Conservation (phyloP, 2,888 invertebrate genomes). For the Drosophila stalkeri region DNA sequence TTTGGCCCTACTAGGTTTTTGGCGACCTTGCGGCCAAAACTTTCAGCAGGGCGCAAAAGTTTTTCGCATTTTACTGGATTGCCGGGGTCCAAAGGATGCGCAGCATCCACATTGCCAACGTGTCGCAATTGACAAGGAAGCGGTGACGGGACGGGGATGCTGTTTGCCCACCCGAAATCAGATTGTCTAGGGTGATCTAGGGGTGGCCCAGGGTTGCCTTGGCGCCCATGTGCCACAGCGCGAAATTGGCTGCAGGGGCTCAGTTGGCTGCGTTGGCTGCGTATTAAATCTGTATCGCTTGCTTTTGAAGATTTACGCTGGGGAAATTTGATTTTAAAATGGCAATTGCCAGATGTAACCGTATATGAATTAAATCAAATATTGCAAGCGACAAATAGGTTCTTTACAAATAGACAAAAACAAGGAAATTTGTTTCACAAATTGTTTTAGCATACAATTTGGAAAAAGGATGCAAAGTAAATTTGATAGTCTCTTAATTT, state of each 20-base stretch:
- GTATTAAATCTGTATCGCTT: conserved; percentile 57
- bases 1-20: conserved; percentile 54
- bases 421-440: neutral
- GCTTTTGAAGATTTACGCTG: conserved; percentile 67
- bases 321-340: conserved; percentile 65
- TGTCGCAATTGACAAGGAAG: conserved; percentile 49
- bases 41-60: conserved; percentile 59
- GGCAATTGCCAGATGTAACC: conserved; percentile 40
- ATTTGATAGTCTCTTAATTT: neutral
- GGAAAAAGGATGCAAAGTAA: neutral
- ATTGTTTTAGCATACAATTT: neutral
- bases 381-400: neutral
- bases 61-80: conserved; percentile 42
- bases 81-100: conserved; percentile 40
- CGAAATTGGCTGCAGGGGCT: conserved; percentile 55
- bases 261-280: conserved; percentile 3
- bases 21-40: conserved; percentile 71
- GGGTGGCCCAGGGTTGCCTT: conserved; percentile 29
- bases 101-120: conserved; percentile 36
- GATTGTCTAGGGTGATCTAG: conserved; percentile 26
- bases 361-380: conserved; percentile 8
- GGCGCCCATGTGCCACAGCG: conserved; percentile 53
- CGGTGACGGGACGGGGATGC: neutral
- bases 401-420: neutral
- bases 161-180: neutral